Evolutionary conservation across 2,113 vertebrate genomes (phyloP).

Genomic region (Nerophis lumbriciformis): DNA sequence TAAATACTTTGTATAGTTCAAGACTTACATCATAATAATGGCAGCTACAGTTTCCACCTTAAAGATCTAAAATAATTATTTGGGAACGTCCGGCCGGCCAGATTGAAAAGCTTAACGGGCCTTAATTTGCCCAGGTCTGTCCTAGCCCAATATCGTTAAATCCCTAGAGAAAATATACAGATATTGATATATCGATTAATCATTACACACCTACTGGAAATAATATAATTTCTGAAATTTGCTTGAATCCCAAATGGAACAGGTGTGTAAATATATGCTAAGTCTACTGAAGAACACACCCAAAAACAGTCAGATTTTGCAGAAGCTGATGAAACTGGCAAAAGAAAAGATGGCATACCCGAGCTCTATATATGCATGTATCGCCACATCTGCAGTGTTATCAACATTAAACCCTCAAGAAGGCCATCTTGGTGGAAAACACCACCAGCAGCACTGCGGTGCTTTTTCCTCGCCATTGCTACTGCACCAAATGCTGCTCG

Average conservation of each 20-base stretch:
- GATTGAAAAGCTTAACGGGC: no score
- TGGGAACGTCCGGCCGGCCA: no score
- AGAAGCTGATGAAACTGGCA: no score
- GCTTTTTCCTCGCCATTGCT: conserved; percentile 59
- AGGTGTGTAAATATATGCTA: background rate
- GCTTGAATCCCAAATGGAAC: background rate
- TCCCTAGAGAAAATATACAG: no score
- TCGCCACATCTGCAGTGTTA: conserved; percentile 63
- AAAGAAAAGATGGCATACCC: conserved; percentile 14
- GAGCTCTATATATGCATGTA: conserved; percentile 32
- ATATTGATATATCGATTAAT: no score
- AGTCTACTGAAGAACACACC: background rate
- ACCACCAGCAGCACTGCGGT: conserved; percentile 73
- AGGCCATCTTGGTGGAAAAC: conserved; percentile 62
- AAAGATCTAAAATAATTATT: no score
- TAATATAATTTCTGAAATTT: background rate
- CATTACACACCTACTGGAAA: no score
- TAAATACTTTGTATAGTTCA: no score
- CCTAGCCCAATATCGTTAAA: no score
- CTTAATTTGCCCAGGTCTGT: no score
- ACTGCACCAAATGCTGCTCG: conserved; percentile 67
- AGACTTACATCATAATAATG: no score
- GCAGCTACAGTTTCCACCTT: no score
- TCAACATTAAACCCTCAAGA: conserved; percentile 58
- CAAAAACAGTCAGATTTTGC: background rate